phyloP scores from a whole-genome alignment of 2,113 vertebrate species.

The Butorides virescens region DNA sequence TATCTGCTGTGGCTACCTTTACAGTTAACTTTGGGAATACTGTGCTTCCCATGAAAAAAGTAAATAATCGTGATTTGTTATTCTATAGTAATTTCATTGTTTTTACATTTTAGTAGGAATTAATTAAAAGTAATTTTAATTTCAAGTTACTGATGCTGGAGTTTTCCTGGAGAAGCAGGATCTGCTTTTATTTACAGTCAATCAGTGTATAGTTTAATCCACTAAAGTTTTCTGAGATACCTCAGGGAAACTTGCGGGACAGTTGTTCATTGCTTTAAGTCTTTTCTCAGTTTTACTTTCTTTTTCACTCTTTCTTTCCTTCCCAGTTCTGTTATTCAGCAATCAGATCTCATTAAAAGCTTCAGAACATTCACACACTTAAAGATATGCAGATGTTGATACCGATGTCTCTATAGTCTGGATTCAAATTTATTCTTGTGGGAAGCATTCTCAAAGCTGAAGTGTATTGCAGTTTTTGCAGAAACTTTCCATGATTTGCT shows the following conservation, averaged over 20 bases:
- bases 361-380: background rate
- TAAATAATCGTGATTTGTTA: background rate
- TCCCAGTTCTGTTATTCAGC: background rate
- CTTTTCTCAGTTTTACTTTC: background rate
- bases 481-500: background rate
- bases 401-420: background rate
- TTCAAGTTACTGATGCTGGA: background rate
- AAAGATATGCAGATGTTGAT: background rate
- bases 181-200: background rate
- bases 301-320: background rate
- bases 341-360: background rate
- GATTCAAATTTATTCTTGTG: background rate
- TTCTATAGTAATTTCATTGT: rapidly evolving
- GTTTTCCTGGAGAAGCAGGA: background rate
- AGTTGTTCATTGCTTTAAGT: background rate
- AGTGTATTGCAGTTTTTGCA: background rate
- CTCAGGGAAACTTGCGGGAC: background rate
- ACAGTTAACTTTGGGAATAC: background rate
- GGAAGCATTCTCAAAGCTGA: background rate
- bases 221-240: background rate
- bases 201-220: background rate
- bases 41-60: background rate
- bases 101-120: background rate
- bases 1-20: background rate
- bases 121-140: background rate